Evolutionary conservation across 2,888 invertebrate species (phyloP).

Genomic region (Willowsia nigromaculata): DNA sequence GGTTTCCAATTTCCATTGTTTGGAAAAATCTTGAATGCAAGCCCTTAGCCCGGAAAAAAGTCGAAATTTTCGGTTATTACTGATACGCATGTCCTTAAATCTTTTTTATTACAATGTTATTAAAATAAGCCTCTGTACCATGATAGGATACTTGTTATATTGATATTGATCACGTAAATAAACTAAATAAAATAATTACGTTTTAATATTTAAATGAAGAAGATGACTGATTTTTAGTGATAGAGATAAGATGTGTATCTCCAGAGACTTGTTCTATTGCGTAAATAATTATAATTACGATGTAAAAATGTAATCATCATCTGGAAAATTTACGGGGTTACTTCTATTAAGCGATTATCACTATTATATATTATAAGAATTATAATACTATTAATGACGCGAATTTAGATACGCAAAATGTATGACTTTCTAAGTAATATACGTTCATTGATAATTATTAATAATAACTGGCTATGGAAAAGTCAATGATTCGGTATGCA

Average conservation of each 20-base stretch:
- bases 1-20: not conserved
- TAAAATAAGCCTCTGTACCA: conserved; percentile 45
- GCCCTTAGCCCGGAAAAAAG: not conserved
- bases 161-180: conserved; percentile 7
- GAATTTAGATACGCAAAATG: not conserved
- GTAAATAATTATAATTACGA: not conserved
- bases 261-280: conserved; percentile 43
- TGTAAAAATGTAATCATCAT: not conserved
- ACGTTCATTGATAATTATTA: not conserved
- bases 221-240: conserved; percentile 70
- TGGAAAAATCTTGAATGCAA: conserved; percentile 10
- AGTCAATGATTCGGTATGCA: not conserved
- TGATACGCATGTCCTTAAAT: not conserved
- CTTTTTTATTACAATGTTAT: conserved; percentile 10
- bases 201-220: conserved; percentile 53
- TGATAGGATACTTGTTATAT: conserved; percentile 16
- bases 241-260: conserved; percentile 49
- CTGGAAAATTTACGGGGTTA: not conserved
- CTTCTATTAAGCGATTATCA: not conserved
- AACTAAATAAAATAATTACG: not conserved
- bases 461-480: not conserved
- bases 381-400: not conserved
- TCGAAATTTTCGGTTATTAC: conserved; percentile 15
- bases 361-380: not conserved
- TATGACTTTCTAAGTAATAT: not conserved